Evolutionary conservation across 2,888 invertebrate genomes (phyloP), one percentile per base, ranked within the genome.

Genomic region (Taphrorychus bicolor): DNA sequence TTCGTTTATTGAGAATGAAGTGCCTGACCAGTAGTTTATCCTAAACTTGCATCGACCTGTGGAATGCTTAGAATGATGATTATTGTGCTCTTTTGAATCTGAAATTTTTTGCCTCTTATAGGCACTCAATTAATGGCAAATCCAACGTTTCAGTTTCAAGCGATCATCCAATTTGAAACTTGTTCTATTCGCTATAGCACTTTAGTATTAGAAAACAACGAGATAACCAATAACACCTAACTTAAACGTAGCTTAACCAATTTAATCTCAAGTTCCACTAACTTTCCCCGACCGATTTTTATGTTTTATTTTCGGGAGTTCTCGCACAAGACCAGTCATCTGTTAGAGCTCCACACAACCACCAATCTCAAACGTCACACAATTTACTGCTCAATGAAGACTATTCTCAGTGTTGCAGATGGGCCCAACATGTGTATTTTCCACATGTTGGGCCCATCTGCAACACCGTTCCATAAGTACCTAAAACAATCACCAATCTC

Each of bases 381-480:
- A 16, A 45, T 45, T 45, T 45, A 4, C 7, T n/a, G 21, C 51
- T 51, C 54, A 19, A 16, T 54, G 40, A 48, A 48, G 22, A 57
- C 56, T 60, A 22, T 45, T 66, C 41, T 58, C 42, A 49, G 56
- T 66, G 60, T 59, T 56, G 51, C 41, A 66, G 61, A 66, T 66
- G 57, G 61, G 42, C 65, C 64, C 60, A 57, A 66, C 64, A 23
- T 18, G 69, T 70, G 66, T 71, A 70, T 65, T 73, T 74, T 73
- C 71, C 73, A 71, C 70, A 70, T 76, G n/a, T n/a, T n/a, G n/a
- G n/a, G n/a, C n/a, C 5, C 1, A 52, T 52, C 17, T 19, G 11
- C 48, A 48, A n/a, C 16, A 48, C 3, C 45, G n/a, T 48, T 48
- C 48, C 48, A 32, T 11, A 32, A 32, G 32, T 32, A 32, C 32